Conservation (phyloP, 2,113 vertebrate species). For the Zosterops pallidus region DNA sequence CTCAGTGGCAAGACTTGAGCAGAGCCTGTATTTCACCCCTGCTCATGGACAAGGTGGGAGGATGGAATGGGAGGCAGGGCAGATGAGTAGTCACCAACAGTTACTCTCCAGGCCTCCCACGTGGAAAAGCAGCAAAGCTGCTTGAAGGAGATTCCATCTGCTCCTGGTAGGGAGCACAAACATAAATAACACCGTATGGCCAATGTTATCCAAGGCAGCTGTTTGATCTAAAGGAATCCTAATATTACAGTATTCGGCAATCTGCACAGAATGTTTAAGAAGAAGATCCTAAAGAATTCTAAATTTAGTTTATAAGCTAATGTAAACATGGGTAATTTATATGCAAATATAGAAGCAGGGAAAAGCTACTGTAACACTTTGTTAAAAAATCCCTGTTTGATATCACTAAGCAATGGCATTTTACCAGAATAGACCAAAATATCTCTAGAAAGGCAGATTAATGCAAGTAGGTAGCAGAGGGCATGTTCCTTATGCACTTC, state of each 20-base stretch:
- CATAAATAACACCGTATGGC: conserved; percentile 4
- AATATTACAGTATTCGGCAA: not conserved
- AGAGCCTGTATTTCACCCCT: not conserved
- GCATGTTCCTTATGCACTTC: not conserved
- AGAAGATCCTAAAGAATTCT: not conserved
- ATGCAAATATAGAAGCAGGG: not conserved
- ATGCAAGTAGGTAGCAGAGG: not conserved
- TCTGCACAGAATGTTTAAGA: not conserved
- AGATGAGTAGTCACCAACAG: not conserved
- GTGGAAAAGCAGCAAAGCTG: not conserved
- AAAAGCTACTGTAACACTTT: not conserved
- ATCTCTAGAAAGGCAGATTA: not conserved
- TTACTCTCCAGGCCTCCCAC: not conserved
- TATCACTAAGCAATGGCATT: not conserved
- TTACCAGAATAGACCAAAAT: not conserved
- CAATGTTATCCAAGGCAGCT: not conserved
- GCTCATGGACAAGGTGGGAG: accelerated
- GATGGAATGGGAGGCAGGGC: not conserved
- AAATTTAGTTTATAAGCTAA: not conserved
- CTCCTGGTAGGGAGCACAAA: not conserved
- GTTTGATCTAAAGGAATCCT: not conserved
- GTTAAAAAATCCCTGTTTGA: not conserved
- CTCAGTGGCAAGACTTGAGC: not conserved
- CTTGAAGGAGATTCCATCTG: conserved; percentile 23
- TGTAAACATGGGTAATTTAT: not conserved